Base-by-base conservation (phyloP, 2,797 vertebrate species). In the Dermochelys coriacea region DNA sequence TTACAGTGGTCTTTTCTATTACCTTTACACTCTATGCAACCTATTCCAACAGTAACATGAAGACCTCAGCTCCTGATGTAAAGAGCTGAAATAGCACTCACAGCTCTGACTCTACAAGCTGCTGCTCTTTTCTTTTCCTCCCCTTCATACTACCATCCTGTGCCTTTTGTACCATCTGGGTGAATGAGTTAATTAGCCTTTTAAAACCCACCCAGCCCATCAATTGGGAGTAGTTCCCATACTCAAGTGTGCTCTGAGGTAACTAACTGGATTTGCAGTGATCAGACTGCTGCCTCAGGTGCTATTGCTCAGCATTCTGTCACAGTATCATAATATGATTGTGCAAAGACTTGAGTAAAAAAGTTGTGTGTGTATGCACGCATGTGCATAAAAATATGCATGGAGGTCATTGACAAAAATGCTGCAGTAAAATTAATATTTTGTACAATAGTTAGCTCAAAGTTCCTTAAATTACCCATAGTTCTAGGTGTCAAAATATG, bases 401-500 rank as follows among this genome's bases (percentile, higher is more conserved):
- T 87, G 54, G 41, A 91, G 93, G 90, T 64, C 79, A 87, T 45
- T 18, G n/a, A 61, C 59, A 95, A 95, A 95, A 94, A 89, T 64
- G 31, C 61, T 92, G 78, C 86, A 88, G 85, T 88, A 94, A 89
- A 95, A 92, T 97, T 97, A 94, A 68, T 81, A 87, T 83, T 74
- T 52, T 88, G 88, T 93, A 96, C 81, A 95, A 93, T 74, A 84
- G 82, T 51, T 93, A 85, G 74, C 94, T 82, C 88, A 84, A 97
- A 96, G 96, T 97, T 91, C 95, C 75, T 87, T 94, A 78, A 97
- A 97, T 92, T 95, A 94, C 93, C 90, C 84, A 81, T 50, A 90
- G 82, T 94, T 71, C 19, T 71, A 93, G 54, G 45, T 97, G 97
- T 97, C 96, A 97, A 98, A 98, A 96, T 94, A 97, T 90, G 96